These are phyloP conservation scores for Hydriomena furcata DNA, from an alignment of 2,888 invertebrate species.

Conservation along the genomic window DNA sequence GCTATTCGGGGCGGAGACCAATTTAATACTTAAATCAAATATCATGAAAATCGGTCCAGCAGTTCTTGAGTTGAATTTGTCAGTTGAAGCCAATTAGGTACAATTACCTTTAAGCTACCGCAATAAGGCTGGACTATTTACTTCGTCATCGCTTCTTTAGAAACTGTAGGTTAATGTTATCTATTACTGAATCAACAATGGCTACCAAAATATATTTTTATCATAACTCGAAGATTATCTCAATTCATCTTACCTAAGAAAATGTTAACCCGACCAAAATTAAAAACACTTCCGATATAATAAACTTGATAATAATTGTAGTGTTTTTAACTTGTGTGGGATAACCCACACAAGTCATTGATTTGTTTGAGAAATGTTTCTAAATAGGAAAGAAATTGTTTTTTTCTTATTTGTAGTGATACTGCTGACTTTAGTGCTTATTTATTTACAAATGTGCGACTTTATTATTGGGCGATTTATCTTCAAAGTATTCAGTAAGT, in stretches of 20 bases:
- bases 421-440: conserved; percentile 53
- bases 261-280: conserved; percentile 8
- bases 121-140: too few relatives aligned
- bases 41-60: too few relatives aligned
- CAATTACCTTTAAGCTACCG: too few relatives aligned
- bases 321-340: neutral
- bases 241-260: conserved; percentile 9
- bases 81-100: too few relatives aligned
- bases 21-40: too few relatives aligned
- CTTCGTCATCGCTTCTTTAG: too few relatives aligned
- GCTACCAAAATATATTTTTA: too few relatives aligned
- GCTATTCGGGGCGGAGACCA: too few relatives aligned
- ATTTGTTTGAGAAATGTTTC: conserved; percentile 53
- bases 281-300: neutral
- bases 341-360: conserved; percentile 1
- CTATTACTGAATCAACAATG: neutral
- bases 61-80: too few relatives aligned
- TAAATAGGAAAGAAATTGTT: conserved; percentile 54
- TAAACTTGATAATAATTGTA: neutral
- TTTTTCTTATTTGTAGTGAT: conserved; percentile 54
- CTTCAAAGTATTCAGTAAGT: conserved; percentile 68
- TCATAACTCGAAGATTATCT: conserved; percentile 9
- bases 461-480: conserved; percentile 57
- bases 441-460: conserved; percentile 69
- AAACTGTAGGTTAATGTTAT: neutral